Evolutionary conservation across 2,797 vertebrate genomes (phyloP).

Genomic region (Typhlichthys eigenmanni): DNA sequence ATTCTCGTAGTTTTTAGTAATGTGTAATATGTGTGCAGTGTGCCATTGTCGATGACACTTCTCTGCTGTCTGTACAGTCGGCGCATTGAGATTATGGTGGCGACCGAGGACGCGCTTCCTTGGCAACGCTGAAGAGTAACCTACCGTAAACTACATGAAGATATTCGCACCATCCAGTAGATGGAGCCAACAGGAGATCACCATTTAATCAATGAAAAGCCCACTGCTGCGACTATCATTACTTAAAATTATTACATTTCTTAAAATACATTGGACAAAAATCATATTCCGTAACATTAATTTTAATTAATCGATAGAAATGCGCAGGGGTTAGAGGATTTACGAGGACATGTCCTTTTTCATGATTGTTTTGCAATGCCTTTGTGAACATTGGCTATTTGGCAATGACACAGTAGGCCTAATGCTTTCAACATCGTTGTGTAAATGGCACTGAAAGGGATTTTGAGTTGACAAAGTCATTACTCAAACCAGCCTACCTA

Average conservation of each 20-base stretch:
- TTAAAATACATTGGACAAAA: no score
- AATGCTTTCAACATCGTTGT: no score
- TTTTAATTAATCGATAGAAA: neutral
- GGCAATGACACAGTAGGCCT: no score
- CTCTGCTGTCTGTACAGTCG: conserved; percentile 15
- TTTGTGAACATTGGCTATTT: no score
- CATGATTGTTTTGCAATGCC: conserved; percentile 34
- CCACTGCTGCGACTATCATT: no score
- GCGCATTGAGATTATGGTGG: conserved; percentile 42
- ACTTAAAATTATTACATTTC: no score
- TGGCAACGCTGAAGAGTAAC: conserved; percentile 55
- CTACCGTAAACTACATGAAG: neutral
- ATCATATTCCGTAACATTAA: no score
- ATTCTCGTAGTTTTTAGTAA: neutral
- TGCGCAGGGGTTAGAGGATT: conserved; percentile 58
- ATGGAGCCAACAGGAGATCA: conserved; percentile 2
- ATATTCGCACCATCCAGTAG: conserved; percentile 38
- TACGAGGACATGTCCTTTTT: conserved; percentile 49
- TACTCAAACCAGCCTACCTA: no score
- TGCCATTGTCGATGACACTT: neutral
- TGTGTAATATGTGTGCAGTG: neutral
- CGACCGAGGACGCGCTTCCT: conserved; percentile 69
- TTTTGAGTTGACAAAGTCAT: no score
- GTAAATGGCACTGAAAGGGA: no score
- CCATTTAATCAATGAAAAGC: no score